A percentile compares a stretch with the other conserved stretches of the same genome.
Conservation (phyloP, 2,113 vertebrate genomes). For the Falco punctatus region DNA sequence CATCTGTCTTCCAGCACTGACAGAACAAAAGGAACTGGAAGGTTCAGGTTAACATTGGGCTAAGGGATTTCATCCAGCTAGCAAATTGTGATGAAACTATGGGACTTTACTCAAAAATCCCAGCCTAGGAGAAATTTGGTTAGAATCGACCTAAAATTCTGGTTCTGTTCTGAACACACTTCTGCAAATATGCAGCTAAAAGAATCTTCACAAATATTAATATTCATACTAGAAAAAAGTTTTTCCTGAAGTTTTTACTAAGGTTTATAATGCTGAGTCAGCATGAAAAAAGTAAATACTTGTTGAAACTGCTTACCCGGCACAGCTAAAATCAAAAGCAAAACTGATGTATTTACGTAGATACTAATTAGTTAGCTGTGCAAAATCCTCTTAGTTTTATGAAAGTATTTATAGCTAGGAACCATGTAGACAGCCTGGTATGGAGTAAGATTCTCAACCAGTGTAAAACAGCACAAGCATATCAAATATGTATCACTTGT, state of each 20-base stretch:
- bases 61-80: not conserved
- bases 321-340: not conserved
- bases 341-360: not conserved
- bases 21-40: not conserved
- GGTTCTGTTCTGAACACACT: not conserved
- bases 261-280: not conserved
- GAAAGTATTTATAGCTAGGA: not conserved
- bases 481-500: not conserved
- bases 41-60: rapidly evolving
- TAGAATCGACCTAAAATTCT: not conserved
- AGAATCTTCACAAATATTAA: not conserved
- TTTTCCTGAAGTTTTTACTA: not conserved
- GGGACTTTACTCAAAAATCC: not conserved
- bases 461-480: not conserved
- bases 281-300: not conserved
- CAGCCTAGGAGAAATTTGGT: not conserved
- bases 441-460: not conserved
- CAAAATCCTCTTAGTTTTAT: not conserved
- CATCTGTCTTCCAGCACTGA: not conserved
- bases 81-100: not conserved
- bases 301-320: not conserved
- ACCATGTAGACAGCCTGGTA: not conserved
- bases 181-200: not conserved
- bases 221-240: not conserved
- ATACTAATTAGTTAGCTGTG: not conserved